Conservation (phyloP, 2,797 vertebrate genomes). For the Choloepus didactylus region DNA sequence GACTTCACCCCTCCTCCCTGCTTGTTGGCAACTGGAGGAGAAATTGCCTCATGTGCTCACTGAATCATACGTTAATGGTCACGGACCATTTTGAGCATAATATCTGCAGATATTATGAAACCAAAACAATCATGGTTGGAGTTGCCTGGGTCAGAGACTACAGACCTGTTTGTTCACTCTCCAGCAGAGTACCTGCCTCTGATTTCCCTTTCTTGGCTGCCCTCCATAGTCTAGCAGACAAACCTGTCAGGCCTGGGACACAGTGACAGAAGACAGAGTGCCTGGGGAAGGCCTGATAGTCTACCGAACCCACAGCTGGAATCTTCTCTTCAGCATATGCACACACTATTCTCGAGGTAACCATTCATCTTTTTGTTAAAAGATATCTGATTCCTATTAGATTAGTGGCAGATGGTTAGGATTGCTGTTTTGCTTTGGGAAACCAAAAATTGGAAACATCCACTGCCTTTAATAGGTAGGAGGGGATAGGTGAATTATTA, state of each 20-base stretch:
- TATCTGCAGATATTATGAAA: not conserved
- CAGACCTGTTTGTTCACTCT: not conserved
- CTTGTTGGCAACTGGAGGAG: not conserved
- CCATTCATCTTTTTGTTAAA: not conserved
- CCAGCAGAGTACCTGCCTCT: not conserved
- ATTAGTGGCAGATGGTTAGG: not conserved
- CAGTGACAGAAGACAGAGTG: not conserved
- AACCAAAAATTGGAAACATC: not conserved
- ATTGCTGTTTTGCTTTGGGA: not conserved
- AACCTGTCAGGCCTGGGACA: not conserved
- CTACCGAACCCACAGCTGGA: not conserved
- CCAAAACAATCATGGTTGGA: not conserved
- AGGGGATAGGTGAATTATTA: not conserved
- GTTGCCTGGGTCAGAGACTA: not conserved
- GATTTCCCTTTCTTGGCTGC: not conserved
- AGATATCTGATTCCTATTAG: not conserved
- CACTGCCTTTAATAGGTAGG: not conserved
- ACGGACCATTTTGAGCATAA: not conserved
- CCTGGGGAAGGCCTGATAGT: not conserved
- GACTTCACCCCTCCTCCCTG: not conserved
- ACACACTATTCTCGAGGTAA: not conserved
- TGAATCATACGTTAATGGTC: not conserved
- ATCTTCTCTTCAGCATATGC: not conserved
- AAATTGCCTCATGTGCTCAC: not conserved
- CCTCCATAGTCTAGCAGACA: not conserved